phyloP scores from a whole-genome alignment of 1,140 invertebrate species.

The Samia ricini region DNA sequence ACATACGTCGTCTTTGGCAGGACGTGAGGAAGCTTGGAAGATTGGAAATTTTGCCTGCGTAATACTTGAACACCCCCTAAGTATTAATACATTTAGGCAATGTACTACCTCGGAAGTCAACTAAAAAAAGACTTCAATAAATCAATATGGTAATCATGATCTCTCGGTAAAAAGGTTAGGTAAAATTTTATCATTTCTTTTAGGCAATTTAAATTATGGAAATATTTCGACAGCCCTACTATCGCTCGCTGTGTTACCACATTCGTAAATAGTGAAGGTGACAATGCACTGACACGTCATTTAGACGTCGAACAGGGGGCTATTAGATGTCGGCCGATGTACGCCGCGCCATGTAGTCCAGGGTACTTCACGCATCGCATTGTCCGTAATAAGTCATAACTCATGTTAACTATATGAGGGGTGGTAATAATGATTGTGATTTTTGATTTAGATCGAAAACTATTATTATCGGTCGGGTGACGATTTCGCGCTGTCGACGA shows the following conservation, averaged over 20 bases:
- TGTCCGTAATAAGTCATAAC: constrained; percentile 65
- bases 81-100: no score
- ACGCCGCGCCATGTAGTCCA: background rate
- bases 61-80: no score
- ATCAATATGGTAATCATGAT: no score
- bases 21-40: no score
- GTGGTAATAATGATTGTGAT: constrained; percentile 50
- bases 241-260: constrained; percentile 4
- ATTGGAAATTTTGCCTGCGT: no score
- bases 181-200: no score
- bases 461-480: constrained; percentile 39
- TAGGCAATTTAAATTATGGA: no score
- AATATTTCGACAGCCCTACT: constrained; percentile 3
- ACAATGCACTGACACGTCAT: constrained; percentile 67
- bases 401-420: constrained; percentile 57
- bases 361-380: constrained; percentile 6
- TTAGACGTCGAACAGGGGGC: constrained; percentile 53
- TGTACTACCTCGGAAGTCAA: no score
- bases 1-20: no score
- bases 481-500: constrained; percentile 45
- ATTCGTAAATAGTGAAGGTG: constrained; percentile 52
- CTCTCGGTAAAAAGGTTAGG: no score
- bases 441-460: constrained; percentile 56
- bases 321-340: constrained; percentile 37
- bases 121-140: no score